phyloP scores from a whole-genome alignment of 2,113 vertebrate genomes.

The Siniperca knerii region DNA sequence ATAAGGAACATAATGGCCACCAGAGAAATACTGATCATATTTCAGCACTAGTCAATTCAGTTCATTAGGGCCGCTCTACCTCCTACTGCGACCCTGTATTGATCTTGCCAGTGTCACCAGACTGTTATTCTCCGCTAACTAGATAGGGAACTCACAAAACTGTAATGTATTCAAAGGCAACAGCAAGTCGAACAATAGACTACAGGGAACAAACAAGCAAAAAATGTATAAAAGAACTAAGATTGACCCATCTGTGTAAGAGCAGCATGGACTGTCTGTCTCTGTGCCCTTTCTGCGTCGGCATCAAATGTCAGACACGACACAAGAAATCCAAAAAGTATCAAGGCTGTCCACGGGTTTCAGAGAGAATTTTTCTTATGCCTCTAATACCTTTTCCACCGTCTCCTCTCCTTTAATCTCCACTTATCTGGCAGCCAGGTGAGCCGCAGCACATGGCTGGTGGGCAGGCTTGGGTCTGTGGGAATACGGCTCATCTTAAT shows the following conservation, averaged over 20 bases:
- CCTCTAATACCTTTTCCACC: slow-evolving; percentile 71
- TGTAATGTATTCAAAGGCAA: slow-evolving; percentile 62
- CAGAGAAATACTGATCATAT: slow-evolving; percentile 84
- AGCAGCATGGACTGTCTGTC: slow-evolving; percentile 21
- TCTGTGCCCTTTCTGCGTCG: slow-evolving; percentile 51
- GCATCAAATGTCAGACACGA: slow-evolving; percentile 76
- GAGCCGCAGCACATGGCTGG: slow-evolving; percentile 76
- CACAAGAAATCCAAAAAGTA: slow-evolving; percentile 75
- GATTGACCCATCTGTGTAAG: slow-evolving; percentile 21
- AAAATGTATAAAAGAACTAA: slow-evolving; percentile 36
- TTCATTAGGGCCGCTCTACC: slow-evolving; percentile 82
- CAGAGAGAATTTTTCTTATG: slow-evolving; percentile 62
- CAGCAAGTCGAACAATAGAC: slow-evolving; percentile 50
- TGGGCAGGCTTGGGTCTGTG: slow-evolving; percentile 79
- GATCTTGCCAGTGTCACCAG: slow-evolving; percentile 77
- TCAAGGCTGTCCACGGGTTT: slow-evolving; percentile 70
- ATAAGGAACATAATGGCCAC: slow-evolving; percentile 83
- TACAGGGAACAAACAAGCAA: slow-evolving; percentile 48
- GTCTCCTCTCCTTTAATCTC: slow-evolving; percentile 78
- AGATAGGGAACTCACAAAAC: slow-evolving; percentile 66
- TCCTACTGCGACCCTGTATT: slow-evolving; percentile 77
- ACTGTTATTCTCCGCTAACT: slow-evolving; percentile 72
- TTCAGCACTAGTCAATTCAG: slow-evolving; percentile 80
- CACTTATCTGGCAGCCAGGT: slow-evolving; percentile 81
- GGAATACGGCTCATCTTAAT: slow-evolving; percentile 78